Evolutionary conservation across 2,113 vertebrate genomes (phyloP).

Genomic region (Zingel zingel): DNA sequence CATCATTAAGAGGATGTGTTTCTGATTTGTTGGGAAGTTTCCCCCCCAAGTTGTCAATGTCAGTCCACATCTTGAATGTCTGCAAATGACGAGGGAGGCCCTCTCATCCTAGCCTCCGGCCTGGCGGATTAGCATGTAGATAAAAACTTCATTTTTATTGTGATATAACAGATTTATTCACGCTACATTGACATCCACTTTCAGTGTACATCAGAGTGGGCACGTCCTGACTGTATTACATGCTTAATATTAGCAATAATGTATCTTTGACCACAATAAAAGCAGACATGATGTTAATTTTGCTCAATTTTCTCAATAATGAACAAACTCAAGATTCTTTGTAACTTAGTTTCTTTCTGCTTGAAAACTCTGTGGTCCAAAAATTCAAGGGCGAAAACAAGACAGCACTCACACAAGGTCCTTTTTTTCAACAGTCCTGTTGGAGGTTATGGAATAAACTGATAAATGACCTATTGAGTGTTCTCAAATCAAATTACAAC

Average conservation of each 20-base stretch:
- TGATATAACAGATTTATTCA: too few relatives aligned
- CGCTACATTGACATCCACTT: too few relatives aligned
- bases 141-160: too few relatives aligned
- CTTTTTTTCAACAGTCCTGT: background rate
- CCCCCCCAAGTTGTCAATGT: too few relatives aligned
- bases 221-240: background rate
- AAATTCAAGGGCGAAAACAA: background rate
- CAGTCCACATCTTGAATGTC: too few relatives aligned
- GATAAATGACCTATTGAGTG: background rate
- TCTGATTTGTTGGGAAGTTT: too few relatives aligned
- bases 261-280: background rate
- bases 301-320: background rate
- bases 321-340: background rate
- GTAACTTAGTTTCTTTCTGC: background rate
- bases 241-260: background rate
- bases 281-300: background rate
- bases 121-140: too few relatives aligned
- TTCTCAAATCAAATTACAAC: background rate
- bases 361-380: background rate
- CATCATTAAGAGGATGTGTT: too few relatives aligned
- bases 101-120: too few relatives aligned
- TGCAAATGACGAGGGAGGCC: too few relatives aligned
- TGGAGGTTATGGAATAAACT: background rate
- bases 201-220: background rate
- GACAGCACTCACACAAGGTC: background rate